Conservation (phyloP, 2,888 invertebrate species). For the Dimorphilus gyrociliatus region DNA sequence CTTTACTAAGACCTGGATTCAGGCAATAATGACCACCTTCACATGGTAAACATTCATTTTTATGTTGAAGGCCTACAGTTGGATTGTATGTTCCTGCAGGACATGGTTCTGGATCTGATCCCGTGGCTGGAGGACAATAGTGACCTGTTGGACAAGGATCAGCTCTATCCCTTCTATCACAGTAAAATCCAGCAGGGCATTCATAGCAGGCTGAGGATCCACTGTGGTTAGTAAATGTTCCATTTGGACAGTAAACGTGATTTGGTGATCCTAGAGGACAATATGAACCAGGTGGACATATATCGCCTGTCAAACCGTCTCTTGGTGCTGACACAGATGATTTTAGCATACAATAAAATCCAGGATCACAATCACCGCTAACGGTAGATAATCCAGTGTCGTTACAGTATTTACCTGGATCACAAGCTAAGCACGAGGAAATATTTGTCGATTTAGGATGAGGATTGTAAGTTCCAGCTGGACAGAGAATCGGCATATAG, state of each 20-base stretch:
- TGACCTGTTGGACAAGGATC: constrained; percentile 21
- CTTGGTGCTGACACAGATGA: constrained; percentile 19
- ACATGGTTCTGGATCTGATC: constrained; percentile 26
- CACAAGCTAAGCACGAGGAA: constrained; percentile 22
- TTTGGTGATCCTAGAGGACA: constrained; percentile 27
- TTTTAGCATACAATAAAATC: constrained; percentile 24
- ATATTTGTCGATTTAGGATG: constrained; percentile 14
- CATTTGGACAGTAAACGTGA: constrained; percentile 25
- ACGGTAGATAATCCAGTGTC: constrained; percentile 17
- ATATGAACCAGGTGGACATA: constrained; percentile 11
- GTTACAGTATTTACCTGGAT: constrained; percentile 26
- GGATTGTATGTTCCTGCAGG: constrained; percentile 31
- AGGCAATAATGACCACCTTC: constrained; percentile 28
- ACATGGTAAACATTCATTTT: constrained; percentile 27
- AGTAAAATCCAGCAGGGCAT: constrained; percentile 29
- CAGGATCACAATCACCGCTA: constrained; percentile 22
- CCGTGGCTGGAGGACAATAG: constrained; percentile 28
- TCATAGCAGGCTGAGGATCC: constrained; percentile 24
- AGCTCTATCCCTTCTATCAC: constrained; percentile 24
- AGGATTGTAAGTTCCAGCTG: constrained; percentile 28
- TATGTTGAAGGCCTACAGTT: constrained; percentile 14
- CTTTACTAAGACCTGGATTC: constrained; percentile 15
- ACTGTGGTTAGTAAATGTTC: constrained; percentile 30
- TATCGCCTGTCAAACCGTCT: constrained; percentile 23
- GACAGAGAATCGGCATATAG: constrained; percentile 21